phyloP scores from a whole-genome alignment of 1,140 invertebrate genomes.

The Drosophila paulistorum region DNA sequence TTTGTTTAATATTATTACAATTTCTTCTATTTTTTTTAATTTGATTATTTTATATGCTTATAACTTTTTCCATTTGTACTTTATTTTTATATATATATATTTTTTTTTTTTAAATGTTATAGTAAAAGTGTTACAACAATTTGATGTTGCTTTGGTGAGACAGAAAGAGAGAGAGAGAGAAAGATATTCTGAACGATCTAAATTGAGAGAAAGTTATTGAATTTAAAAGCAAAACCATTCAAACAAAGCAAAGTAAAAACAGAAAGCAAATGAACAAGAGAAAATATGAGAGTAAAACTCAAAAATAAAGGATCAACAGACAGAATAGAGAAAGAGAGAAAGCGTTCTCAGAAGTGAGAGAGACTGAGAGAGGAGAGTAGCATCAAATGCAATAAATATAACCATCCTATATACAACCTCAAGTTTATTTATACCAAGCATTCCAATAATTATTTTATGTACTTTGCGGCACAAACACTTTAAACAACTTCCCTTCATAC shows the following conservation, averaged over 20 bases:
- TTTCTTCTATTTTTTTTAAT: neutral
- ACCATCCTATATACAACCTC: neutral
- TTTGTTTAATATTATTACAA: constrained; percentile 24
- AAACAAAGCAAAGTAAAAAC: no score
- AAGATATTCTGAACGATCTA: neutral
- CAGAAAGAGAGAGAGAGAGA: constrained; percentile 29
- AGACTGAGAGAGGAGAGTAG: constrained; percentile 8
- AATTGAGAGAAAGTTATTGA: neutral
- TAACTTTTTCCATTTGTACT: constrained; percentile 41
- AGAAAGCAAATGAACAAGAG: no score
- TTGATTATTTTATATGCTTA: constrained; percentile 1
- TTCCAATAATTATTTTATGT: constrained; percentile 45
- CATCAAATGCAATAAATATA: constrained; percentile 17
- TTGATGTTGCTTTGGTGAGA: constrained; percentile 60
- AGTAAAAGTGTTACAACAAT: constrained; percentile 27
- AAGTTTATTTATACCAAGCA: constrained; percentile 61
- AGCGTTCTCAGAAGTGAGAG: neutral
- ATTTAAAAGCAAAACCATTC: neutral
- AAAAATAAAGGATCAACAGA: neutral
- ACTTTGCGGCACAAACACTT: constrained; percentile 39
- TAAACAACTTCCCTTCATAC: constrained; percentile 29
- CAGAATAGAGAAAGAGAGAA: neutral
- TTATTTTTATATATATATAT: constrained; percentile 36
- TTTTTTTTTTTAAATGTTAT: constrained; percentile 33
- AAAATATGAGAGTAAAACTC: neutral